Percentiles rank a stretch among this genome's conserved stretches.
Conservation (phyloP, 2,888 invertebrate genomes). For the Eristalis pertinax region DNA sequence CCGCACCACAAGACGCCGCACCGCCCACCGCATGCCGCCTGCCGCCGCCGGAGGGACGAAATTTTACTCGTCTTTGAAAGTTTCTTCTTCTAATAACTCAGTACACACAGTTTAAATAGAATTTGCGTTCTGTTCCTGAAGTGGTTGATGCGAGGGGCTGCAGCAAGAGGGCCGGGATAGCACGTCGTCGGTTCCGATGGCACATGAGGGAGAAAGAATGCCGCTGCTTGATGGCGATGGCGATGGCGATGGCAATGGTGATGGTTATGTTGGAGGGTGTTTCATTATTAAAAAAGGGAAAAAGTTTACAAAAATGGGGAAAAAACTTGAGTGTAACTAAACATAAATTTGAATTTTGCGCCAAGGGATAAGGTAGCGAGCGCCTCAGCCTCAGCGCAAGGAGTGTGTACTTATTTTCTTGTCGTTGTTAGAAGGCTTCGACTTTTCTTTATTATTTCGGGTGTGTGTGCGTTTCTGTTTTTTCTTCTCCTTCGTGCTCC, state of each 20-base stretch:
- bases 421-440: constrained; percentile 66
- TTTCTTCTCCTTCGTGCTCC: constrained; percentile 9
- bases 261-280: constrained; percentile 73
- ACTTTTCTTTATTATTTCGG: constrained; percentile 17
- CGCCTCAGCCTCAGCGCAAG: constrained; percentile 20
- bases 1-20: neutral
- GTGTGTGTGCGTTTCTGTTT: neutral
- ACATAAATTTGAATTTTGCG: constrained; percentile 65
- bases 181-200: constrained; percentile 46
- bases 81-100: constrained; percentile 78
- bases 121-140: constrained; percentile 75
- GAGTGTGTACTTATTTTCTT: constrained; percentile 68
- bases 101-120: constrained; percentile 80
- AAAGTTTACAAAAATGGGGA: constrained; percentile 78
- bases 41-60: constrained; percentile 54
- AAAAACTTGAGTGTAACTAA: constrained; percentile 71
- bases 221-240: constrained; percentile 1
- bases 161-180: constrained; percentile 13
- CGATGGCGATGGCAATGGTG: neutral
- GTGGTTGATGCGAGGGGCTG: constrained; percentile 15
- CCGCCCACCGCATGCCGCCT: neutral
- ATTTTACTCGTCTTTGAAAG: constrained; percentile 67
- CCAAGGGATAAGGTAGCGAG: constrained; percentile 15
- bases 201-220: constrained; percentile 49
- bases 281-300: constrained; percentile 79